Evolutionary conservation across 2,797 vertebrate genomes (phyloP), one percentile per base, ranked within the genome.

Genomic region (Austrolebias charrua): DNA sequence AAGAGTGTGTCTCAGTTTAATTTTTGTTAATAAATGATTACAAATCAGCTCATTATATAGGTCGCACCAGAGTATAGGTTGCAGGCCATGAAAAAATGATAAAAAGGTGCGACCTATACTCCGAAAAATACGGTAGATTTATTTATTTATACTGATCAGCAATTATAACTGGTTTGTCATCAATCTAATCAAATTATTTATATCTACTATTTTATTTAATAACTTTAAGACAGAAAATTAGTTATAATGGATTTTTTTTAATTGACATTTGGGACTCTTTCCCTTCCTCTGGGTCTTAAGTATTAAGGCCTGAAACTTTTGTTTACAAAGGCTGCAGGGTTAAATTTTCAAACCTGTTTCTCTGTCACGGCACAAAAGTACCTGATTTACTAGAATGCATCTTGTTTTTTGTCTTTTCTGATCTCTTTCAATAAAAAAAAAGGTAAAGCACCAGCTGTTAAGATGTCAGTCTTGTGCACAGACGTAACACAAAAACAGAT

Each of bases 401-500:
- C 51, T 48, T 43, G 15, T 44, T 13, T 33, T 35, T 1, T 24
- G 8, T 24, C 29, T 13, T 19, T 55, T 55, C 38, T 16, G 14
- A 42, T 11, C 40, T 42, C 40, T 42, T 42, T 42, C 40, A 42
- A 42, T 12, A 15, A 16, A 16, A 6, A 44, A 44, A 14, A 16
- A 6, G 16, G 0, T 6, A 16, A 44, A 16, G 43, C 14, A 16
- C 3, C 15, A 44, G 38, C 10, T 40, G 38, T 13, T n/a, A 40
- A 0, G 29, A 55, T 49, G 33, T n/a, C 10, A 9, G 0, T 55
- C 18, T 15, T 58, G 24, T 29, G 40, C 35, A 48, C 35, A 50
- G 15, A 55, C 49, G 68, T 29, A 55, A 62, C 31, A 63, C 33
- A 61, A 33, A 76, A 7, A 50, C 42, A 50, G 55, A 67, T 44